Percentiles rank a stretch among this genome's conserved stretches.
Evolutionary conservation across 2,113 vertebrate species (phyloP).

Genomic region (Pleuronectes platessa): DNA sequence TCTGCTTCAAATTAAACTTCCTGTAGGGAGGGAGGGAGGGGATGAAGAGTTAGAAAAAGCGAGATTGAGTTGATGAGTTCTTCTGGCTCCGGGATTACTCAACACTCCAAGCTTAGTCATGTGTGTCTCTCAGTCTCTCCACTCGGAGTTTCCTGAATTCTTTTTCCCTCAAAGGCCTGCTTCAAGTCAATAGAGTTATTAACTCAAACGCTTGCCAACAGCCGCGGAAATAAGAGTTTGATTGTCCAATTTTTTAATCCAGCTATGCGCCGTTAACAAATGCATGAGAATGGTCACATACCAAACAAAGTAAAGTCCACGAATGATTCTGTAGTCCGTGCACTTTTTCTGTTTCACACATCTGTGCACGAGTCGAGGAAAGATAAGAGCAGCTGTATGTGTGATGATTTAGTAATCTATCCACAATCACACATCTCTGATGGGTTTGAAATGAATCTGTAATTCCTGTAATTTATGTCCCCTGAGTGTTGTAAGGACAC

Average conservation of each 20-base stretch:
- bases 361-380: neutral
- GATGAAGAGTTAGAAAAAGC: conserved; percentile 42
- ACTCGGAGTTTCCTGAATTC: conserved; percentile 53
- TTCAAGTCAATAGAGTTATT: conserved; percentile 67
- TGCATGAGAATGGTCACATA: conserved; percentile 19
- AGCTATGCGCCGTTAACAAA: conserved; percentile 37
- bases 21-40: conserved; percentile 34
- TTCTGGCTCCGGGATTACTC: conserved; percentile 69
- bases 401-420: conserved; percentile 30
- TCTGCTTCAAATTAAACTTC: conserved; percentile 69
- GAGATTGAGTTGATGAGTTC: conserved; percentile 70
- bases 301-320: neutral
- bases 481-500: conserved; percentile 30
- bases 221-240: conserved; percentile 53
- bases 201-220: conserved; percentile 51
- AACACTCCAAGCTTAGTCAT: conserved; percentile 70
- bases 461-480: conserved; percentile 61
- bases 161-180: conserved; percentile 8
- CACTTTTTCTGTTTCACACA: neutral
- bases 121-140: conserved; percentile 63
- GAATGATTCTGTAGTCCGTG: neutral
- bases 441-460: conserved; percentile 66
- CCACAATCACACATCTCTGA: conserved; percentile 35
- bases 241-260: conserved; percentile 62
- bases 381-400: conserved; percentile 18